Conservation (phyloP, 2,797 vertebrate genomes). For the Podargus strigoides region DNA sequence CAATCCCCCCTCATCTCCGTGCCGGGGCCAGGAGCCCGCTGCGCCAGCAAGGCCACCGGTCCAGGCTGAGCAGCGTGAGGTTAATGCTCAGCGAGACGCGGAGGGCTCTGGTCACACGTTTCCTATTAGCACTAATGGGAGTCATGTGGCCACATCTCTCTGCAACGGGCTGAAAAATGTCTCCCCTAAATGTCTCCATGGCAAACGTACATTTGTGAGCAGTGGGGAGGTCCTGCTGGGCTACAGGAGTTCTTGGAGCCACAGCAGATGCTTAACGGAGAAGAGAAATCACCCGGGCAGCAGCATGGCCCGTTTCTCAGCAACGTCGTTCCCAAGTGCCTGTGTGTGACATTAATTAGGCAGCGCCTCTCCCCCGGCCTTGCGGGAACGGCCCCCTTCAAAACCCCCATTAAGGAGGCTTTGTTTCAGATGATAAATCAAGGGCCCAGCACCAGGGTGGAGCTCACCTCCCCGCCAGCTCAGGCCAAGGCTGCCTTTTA, state of each 20-base stretch:
- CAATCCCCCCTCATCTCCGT: neutral
- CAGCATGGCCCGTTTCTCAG: conserved; percentile 30
- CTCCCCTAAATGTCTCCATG: neutral
- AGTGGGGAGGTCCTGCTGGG: conserved; percentile 42
- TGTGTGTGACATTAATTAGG: conserved; percentile 33
- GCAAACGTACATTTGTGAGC: conserved; percentile 3
- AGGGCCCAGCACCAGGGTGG: neutral
- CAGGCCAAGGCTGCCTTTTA: neutral
- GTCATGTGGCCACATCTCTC: conserved; percentile 19
- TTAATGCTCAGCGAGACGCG: neutral
- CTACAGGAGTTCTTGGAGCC: conserved; percentile 43
- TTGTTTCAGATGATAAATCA: conserved; percentile 37
- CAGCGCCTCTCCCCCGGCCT: neutral
- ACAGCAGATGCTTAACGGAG: neutral
- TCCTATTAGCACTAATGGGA: conserved; percentile 49
- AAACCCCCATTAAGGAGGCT: neutral
- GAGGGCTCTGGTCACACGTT: conserved; percentile 38
- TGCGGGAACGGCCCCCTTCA: neutral
- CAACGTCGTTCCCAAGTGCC: conserved; percentile 9
- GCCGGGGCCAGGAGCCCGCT: neutral
- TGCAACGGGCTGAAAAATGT: neutral
- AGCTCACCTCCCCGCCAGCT: conserved; percentile 1
- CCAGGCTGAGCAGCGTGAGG: conserved; percentile 6
- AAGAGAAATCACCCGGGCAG: conserved; percentile 27
- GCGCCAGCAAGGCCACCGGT: neutral